These are phyloP conservation scores for Noctua pronuba DNA, from an alignment of 2,888 invertebrate genomes.

Conservation along the genomic window DNA sequence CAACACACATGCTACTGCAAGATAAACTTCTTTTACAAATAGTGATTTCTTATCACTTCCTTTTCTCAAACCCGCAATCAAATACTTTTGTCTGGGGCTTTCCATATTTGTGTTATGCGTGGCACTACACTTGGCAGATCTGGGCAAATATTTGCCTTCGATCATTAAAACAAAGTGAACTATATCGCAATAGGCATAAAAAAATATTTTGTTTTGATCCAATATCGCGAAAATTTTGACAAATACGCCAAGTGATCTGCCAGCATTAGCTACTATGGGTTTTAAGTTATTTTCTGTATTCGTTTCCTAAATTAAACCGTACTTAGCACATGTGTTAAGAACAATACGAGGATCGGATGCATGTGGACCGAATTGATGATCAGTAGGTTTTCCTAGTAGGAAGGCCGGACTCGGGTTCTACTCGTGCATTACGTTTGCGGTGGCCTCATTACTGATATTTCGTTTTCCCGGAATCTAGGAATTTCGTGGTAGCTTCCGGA, in stretches of 20 bases:
- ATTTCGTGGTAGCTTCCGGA: conserved; percentile 45
- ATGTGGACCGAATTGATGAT: not conserved
- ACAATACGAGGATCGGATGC: not conserved
- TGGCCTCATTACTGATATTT: conserved; percentile 39
- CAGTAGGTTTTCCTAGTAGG: not conserved
- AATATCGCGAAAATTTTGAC: not conserved
- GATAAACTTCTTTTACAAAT: conserved; percentile 6
- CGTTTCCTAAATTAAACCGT: not conserved
- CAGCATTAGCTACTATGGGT: not conserved
- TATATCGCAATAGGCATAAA: not conserved
- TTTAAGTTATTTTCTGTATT: not conserved
- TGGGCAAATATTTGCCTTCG: too few species aligned
- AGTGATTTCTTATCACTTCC: not conserved
- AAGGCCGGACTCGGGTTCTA: not conserved
- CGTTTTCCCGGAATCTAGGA: conserved; percentile 25
- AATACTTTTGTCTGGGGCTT: not conserved
- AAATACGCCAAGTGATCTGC: not conserved
- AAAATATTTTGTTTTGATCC: not conserved
- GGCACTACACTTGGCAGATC: too few species aligned
- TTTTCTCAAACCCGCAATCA: not conserved
- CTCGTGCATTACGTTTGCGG: conserved; percentile 10
- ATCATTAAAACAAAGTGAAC: not conserved
- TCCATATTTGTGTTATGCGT: not conserved
- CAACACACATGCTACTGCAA: conserved; percentile 6
- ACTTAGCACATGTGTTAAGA: not conserved